These are phyloP conservation scores for Eulacestoma nigropectus DNA, from an alignment of 2,113 vertebrate genomes.

Conservation along the genomic window DNA sequence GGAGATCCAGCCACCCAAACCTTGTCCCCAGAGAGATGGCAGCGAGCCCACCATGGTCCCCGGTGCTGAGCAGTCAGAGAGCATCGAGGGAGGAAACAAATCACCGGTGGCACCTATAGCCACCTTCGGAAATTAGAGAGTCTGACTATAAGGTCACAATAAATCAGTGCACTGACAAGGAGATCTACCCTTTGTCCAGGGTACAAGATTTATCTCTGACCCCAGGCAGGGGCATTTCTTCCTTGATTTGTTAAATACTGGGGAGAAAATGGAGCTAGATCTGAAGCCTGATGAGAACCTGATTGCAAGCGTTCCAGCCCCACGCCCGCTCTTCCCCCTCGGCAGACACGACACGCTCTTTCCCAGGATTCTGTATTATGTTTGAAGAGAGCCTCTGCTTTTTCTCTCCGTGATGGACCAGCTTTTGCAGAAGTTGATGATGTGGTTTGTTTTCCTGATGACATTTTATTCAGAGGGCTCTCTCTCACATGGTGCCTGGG, in stretches of 20 bases:
- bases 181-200: constrained; percentile 62
- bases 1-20: background rate
- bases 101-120: constrained; percentile 6
- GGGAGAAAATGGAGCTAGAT: constrained; percentile 24
- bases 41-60: background rate
- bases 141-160: constrained; percentile 65
- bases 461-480: background rate
- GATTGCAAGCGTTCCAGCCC: constrained; percentile 9
- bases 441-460: constrained; percentile 25
- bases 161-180: constrained; percentile 61
- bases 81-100: constrained; percentile 13
- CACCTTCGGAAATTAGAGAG: constrained; percentile 54
- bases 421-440: background rate
- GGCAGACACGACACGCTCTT: accelerated
- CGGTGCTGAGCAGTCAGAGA: background rate
- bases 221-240: constrained; percentile 50
- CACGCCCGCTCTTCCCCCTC: accelerated
- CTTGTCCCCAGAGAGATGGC: background rate
- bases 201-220: constrained; percentile 64
- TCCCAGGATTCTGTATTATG: background rate
- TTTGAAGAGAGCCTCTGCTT: background rate
- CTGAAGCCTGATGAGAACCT: constrained; percentile 1
- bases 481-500: accelerated
- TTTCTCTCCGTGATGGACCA: background rate
- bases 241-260: constrained; percentile 53